phyloP scores from a whole-genome alignment of 2,797 vertebrate species.

The Choloepus didactylus region DNA sequence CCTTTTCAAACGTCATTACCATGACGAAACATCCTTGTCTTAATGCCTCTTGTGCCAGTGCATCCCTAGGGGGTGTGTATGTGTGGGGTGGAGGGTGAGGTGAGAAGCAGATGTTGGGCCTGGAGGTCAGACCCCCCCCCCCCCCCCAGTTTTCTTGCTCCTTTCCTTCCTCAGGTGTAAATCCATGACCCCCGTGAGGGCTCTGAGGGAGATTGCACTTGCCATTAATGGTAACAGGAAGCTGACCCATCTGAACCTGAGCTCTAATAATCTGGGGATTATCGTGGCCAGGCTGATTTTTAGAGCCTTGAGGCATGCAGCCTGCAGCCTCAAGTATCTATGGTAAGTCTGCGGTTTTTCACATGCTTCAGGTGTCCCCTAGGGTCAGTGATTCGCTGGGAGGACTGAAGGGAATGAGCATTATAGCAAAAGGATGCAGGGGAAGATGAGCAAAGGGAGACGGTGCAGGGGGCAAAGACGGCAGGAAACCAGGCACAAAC shows the following conservation, averaged over 20 bases:
- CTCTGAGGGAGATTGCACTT: background rate
- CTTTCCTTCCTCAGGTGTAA: background rate
- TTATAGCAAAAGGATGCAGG: accelerated
- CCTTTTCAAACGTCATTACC: background rate
- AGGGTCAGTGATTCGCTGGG: accelerated
- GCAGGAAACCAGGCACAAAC: too few relatives aligned
- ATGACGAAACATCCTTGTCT: background rate
- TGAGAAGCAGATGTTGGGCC: background rate
- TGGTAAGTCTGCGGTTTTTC: background rate
- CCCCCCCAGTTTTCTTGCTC: background rate
- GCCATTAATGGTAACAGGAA: background rate
- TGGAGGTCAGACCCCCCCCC: too few relatives aligned
- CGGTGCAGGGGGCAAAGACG: accelerated
- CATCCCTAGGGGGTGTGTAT: background rate
- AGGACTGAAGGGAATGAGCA: too few relatives aligned
- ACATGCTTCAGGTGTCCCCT: too few relatives aligned
- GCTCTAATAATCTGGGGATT: background rate
- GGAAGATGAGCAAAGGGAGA: background rate
- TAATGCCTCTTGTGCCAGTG: background rate
- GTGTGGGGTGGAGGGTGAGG: too few relatives aligned
- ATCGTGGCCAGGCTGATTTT: background rate
- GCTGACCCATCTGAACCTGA: conserved; percentile 55
- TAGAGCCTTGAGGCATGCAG: background rate
- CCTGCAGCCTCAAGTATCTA: conserved; percentile 30
- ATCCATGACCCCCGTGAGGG: accelerated